Evolutionary conservation across 2,888 invertebrate species (phyloP), one percentile per base, ranked within the genome.

Genomic region (Philopedon plagiatum): DNA sequence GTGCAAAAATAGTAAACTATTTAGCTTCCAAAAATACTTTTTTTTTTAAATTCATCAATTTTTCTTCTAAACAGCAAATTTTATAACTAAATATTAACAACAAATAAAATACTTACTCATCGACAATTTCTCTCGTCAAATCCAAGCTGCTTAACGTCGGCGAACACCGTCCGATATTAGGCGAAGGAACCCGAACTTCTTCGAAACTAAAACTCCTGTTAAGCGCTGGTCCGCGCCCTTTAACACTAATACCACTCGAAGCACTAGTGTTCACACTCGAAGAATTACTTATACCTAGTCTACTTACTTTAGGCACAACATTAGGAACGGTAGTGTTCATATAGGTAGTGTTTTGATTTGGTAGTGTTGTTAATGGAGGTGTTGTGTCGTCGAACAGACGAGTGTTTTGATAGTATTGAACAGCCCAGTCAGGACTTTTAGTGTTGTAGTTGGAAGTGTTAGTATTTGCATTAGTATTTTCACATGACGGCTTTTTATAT

Each of bases 91-190:
- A n/a, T n/a, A n/a, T n/a, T n/a, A n/a, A n/a, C n/a, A 64, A 76
- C 11, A 56, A 29, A 0, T 2, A 56, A 64, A 71, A 74, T n/a
- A 81, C 82, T 82, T 80, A 82, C 82, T 81, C 81, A 75, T 82
- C 82, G 66, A 78, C 66, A 51, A 67, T 72, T 75, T 80, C 81
- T 67, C 78, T 73, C 19, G 79, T 78, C 69, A 81, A 75, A 72
- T 82, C 81, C 74, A 82, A 76, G 21, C 80, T 78, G 70, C 76
- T 80, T 65, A 80, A 63, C 44, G 77, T 79, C 5, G 78, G 79
- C n/a, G 80, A 78, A 34, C 46, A 75, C 41, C 74, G 75, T 41
- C 75, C 60, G 56, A 70, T 70, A 34, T 70, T 71, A 4, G 78
- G 78, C 34, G 79, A 77, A 13, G 76, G 74, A 21, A 74, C 67